These are phyloP conservation scores for Nothura maculosa DNA, from an alignment of 2,797 vertebrate species.

Conservation along the genomic window DNA sequence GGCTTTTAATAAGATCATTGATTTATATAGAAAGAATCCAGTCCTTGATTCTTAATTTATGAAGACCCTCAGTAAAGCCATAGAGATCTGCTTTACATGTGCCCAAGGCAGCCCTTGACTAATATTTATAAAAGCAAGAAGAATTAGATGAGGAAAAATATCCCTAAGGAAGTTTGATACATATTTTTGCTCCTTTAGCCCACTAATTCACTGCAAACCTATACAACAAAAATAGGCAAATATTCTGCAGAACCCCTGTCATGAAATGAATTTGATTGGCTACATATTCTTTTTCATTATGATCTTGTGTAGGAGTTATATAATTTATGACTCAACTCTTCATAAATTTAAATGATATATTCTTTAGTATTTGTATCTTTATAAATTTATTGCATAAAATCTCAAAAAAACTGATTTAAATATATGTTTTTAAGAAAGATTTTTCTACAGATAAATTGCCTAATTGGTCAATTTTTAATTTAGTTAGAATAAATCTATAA, in stretches of 20 bases:
- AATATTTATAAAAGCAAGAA: background rate
- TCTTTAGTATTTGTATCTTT: background rate
- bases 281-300: background rate
- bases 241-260: background rate
- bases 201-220: background rate
- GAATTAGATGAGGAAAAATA: background rate
- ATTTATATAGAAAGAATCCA: background rate
- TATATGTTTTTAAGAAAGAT: background rate
- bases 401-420: background rate
- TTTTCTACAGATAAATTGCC: background rate
- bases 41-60: background rate
- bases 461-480: background rate
- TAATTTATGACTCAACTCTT: background rate
- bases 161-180: background rate
- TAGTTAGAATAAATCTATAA: background rate
- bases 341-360: background rate
- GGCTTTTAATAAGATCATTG: background rate
- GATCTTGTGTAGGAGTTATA: background rate
- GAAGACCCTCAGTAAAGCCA: background rate
- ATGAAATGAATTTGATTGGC: background rate
- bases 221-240: background rate
- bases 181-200: background rate
- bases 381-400: background rate
- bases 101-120: background rate
- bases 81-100: background rate